phyloP scores from a whole-genome alignment of 1,140 invertebrate genomes.

The Drosophila paulistorum region DNA sequence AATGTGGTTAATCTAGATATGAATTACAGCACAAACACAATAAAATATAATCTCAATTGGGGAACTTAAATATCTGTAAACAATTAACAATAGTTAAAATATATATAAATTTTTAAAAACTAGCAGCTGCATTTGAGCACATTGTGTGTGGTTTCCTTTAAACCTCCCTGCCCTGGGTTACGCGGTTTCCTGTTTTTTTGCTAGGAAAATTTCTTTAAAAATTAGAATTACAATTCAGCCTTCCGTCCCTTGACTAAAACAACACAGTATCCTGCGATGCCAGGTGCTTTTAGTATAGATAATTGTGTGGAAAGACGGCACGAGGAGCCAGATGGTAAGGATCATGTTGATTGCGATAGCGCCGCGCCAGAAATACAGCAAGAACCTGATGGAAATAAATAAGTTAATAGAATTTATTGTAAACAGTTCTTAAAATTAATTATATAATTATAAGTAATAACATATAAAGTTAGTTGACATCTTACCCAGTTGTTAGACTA shows the following conservation, averaged over 20 bases:
- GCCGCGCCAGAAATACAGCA: slow-evolving; percentile 89
- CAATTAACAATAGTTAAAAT: slow-evolving; percentile 42
- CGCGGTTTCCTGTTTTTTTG: slow-evolving; percentile 46
- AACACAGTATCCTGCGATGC: slow-evolving; percentile 28
- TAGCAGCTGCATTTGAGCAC: slow-evolving; percentile 47
- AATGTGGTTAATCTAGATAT: slow-evolving; percentile 25
- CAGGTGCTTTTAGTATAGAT: slow-evolving; percentile 60
- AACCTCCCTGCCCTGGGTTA: slow-evolving; percentile 13
- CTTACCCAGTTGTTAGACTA: slow-evolving; percentile 29
- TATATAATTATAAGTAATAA: background rate
- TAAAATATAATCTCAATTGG: slow-evolving; percentile 63
- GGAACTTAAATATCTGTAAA: slow-evolving; percentile 48
- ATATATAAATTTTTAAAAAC: slow-evolving; percentile 43
- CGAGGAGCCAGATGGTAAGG: slow-evolving; percentile 87
- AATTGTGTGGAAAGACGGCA: slow-evolving; percentile 87
- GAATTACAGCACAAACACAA: slow-evolving; percentile 17
- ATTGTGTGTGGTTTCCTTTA: slow-evolving; percentile 19
- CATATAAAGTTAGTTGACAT: slow-evolving; percentile 17
- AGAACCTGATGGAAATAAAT: slow-evolving; percentile 85
- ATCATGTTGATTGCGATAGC: slow-evolving; percentile 90
- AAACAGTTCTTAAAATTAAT: background rate
- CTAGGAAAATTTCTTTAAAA: slow-evolving; percentile 55
- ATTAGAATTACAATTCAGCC: slow-evolving; percentile 69
- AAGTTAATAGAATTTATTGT: background rate
- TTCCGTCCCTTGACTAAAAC: slow-evolving; percentile 73